These are phyloP conservation scores for Drosophila cognata DNA, from an alignment of 2,888 invertebrate species.

Conservation along the genomic window DNA sequence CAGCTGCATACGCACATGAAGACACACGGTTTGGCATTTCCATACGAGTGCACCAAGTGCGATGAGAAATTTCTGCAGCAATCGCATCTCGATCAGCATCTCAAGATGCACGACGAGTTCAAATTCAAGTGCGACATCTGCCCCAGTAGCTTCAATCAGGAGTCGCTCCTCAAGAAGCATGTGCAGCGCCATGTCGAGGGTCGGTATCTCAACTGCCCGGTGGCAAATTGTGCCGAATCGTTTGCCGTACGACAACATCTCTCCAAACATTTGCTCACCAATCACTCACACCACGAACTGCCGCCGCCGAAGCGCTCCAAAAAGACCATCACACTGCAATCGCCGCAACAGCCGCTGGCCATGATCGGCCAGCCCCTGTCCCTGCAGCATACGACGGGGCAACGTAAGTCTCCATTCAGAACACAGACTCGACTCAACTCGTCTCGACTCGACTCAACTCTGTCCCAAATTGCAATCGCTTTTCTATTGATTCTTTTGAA, in stretches of 20 bases:
- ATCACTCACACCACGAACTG: constrained; percentile 85
- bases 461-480: background rate
- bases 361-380: constrained; percentile 84
- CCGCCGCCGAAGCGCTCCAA: constrained; percentile 85
- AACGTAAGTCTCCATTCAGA: constrained; percentile 77
- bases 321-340: constrained; percentile 80
- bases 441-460: background rate
- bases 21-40: constrained; percentile 84
- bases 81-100: constrained; percentile 85
- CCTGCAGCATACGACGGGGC: constrained; percentile 83
- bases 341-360: constrained; percentile 83
- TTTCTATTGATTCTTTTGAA: background rate
- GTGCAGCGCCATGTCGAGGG: constrained; percentile 85
- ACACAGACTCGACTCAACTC: background rate
- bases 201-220: constrained; percentile 84
- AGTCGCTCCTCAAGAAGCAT: constrained; percentile 84
- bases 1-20: constrained; percentile 85
- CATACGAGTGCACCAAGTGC: constrained; percentile 84
- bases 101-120: constrained; percentile 85
- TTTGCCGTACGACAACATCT: constrained; percentile 85
- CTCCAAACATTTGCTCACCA: constrained; percentile 85
- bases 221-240: constrained; percentile 84
- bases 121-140: constrained; percentile 85
- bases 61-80: constrained; percentile 85
- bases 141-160: constrained; percentile 85